Base-by-base conservation (phyloP, 2,797 vertebrate species). In the Eulemur mongoz region DNA sequence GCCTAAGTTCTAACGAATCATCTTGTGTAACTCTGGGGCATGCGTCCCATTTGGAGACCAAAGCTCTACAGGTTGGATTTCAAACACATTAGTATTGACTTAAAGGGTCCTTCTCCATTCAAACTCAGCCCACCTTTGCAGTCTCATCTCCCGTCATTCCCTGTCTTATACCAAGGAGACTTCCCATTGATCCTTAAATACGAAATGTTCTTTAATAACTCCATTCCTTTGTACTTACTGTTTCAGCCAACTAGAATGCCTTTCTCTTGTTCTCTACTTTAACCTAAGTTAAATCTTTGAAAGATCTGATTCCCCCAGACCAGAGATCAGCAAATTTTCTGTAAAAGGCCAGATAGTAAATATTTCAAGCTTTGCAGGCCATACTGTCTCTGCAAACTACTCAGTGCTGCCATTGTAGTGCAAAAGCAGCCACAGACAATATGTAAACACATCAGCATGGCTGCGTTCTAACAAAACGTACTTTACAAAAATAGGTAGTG, bases 271-370 rank as follows among this genome's bases (percentile, higher is more conserved):
- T 82, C 23, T 61, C 40, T 76, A 43, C 23, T 82, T 43, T 78
- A 61, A 73, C 22, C 18, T 59, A 92, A 48, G 59, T 93, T 61
- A 96, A 88, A 65, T 89, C 70, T 90, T 76, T 65, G 23, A 82
- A 93, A 81, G 84, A 59, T 9, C 5, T 84, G 30, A 69, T 48
- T 89, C 45, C 32, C 22, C 89, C 86, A 89, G 40, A 63, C 2
- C 20, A 65, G 75, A 92, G 38, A 35, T 93, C 43, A 82, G 50
- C 61, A 91, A 82, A 54, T 5, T 76, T 95, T 94, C 38, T 93
- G 25, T 75, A 59, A 72, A 91, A 96, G 59, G 17, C 30, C n/a
- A 90, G 48, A 91, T 80, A 93, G 83, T 48, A 89, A 88, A 69
- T 75, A 95, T 82, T 89, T 89, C 76, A 78, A 89, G 54, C 67